Base-by-base conservation (phyloP, 2,888 invertebrate species). In the Eilema caniola region DNA sequence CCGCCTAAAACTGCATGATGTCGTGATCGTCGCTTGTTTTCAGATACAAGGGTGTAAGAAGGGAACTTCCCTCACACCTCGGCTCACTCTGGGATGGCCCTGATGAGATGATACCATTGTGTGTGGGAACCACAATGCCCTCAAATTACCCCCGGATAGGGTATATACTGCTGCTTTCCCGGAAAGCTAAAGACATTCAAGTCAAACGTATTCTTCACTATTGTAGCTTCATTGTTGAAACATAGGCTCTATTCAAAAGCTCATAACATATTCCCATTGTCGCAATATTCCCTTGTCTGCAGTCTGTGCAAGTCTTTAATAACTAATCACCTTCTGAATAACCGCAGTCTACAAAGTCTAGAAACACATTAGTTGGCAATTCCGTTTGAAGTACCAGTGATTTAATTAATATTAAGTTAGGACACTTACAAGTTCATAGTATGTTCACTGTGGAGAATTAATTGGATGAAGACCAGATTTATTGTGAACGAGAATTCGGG, bases 251-350 rank as follows among this genome's bases (percentile, higher is more conserved):
- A 66, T 72, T 67, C 37, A 69, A 23, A 10, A 33, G 8, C 64
- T 78, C 67, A 25, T 79, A 53, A 71, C 25, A 14, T 68, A 81
- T 81, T 80, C 75, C 59, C 69, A 74, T 79, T 81, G 79, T 79
- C 37, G 11, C 47, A 5, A 69, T 69, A 72, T 72, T 71, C 78
- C n/a, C 62, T 73, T 37, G 72, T 65, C 63, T 60, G 28, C 65
- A 28, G 78, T 56, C 70, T 71, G 69, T 61, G 25, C 63, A 23
- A 25, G 1, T 53, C 41, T 71, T 81, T 67, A 76, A 81, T 80
- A 76, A 79, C 57, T 70, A 4, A 80, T 56, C 64, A 47, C 23
- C 33, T 57, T 60, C 60, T 56, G 24, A 25, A 62, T 66, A n/a
- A 56, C 5, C 16, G n/a, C 37, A 67, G 33, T 11, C 33, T 16